These are phyloP conservation scores for Takifugu flavidus DNA, from an alignment of 2,113 vertebrate species.

Conservation along the genomic window DNA sequence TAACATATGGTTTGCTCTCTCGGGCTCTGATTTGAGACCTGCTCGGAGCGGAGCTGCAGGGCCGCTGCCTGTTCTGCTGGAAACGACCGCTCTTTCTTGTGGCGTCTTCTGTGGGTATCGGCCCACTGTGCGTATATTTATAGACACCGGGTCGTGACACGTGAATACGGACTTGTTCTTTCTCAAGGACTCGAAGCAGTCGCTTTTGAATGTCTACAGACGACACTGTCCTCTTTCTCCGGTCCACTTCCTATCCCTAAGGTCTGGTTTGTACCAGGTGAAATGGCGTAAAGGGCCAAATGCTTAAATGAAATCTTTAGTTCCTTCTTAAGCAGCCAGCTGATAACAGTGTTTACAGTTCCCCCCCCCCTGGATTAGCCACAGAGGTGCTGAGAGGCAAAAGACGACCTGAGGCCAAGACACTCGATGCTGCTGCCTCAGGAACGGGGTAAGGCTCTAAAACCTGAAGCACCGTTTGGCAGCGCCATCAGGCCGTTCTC, in stretches of 20 bases:
- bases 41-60: constrained; percentile 35
- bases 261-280: too few species aligned
- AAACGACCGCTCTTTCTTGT: constrained; percentile 66
- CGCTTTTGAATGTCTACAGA: constrained; percentile 14
- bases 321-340: constrained; percentile 47
- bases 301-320: constrained; percentile 28
- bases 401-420: constrained; percentile 48
- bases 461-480: background rate
- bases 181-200: constrained; percentile 46
- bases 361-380: constrained; percentile 48
- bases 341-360: constrained; percentile 48
- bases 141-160: constrained; percentile 65
- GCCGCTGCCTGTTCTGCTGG: constrained; percentile 39
- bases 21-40: constrained; percentile 70
- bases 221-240: too few species aligned
- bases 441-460: constrained; percentile 19
- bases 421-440: constrained; percentile 38
- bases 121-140: constrained; percentile 65
- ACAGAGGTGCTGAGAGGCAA: constrained; percentile 16
- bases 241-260: too few species aligned
- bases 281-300: constrained; percentile 18
- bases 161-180: constrained; percentile 63
- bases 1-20: constrained; percentile 75
- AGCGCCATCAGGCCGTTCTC: constrained; percentile 14
- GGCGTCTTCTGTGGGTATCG: constrained; percentile 65